These are phyloP conservation scores for Listronotus oregonensis DNA, from an alignment of 1,140 invertebrate genomes.

Conservation along the genomic window DNA sequence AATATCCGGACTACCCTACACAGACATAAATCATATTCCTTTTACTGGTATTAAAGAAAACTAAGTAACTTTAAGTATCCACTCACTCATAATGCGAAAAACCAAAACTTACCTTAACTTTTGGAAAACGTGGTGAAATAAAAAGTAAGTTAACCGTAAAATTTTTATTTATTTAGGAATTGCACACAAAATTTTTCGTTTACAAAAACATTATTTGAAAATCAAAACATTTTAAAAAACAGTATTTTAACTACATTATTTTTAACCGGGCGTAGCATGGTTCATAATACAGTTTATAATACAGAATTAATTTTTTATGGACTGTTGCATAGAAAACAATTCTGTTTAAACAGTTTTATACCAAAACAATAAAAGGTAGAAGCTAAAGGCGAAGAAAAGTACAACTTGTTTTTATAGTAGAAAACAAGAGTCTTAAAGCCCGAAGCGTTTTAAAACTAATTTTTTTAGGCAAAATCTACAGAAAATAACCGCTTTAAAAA, in stretches of 20 bases:
- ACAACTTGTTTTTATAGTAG: constrained; percentile 9
- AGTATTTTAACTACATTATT: neutral
- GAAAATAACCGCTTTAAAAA: constrained; percentile 20
- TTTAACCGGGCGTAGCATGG: neutral
- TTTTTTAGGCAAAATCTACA: neutral
- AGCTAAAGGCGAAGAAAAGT: neutral
- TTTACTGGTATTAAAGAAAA: no score
- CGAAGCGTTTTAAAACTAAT: neutral
- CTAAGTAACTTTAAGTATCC: no score
- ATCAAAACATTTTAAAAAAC: no score
- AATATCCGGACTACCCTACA: no score
- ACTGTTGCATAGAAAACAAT: neutral
- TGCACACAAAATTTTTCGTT: no score
- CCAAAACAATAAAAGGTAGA: neutral
- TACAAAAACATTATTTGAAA: no score
- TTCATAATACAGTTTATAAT: neutral
- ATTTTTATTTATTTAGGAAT: no score
- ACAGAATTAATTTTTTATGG: constrained; percentile 9
- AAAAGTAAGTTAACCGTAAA: no score
- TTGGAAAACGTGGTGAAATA: no score
- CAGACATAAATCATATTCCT: no score
- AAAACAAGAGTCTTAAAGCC: constrained; percentile 13
- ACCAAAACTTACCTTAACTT: no score
- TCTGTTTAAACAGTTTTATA: neutral
- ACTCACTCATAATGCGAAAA: no score